Evolutionary conservation across 2,797 vertebrate species (phyloP).

Genomic region (Artibeus lituratus): DNA sequence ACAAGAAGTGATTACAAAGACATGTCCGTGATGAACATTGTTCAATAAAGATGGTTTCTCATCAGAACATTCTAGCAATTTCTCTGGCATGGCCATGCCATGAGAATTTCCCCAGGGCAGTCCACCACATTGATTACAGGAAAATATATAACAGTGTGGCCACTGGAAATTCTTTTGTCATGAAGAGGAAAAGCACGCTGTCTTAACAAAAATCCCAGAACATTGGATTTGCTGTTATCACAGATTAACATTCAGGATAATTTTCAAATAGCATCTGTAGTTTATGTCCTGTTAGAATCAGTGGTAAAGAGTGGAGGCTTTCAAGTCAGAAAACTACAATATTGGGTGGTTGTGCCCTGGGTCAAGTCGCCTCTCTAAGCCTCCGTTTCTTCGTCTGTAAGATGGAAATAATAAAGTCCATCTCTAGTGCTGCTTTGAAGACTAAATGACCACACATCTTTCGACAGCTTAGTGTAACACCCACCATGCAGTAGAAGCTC

Average conservation of each 20-base stretch:
- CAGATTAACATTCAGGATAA: not conserved
- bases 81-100: not conserved
- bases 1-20: not conserved
- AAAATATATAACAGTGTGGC: not conserved
- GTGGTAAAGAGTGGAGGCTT: not conserved
- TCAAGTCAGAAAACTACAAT: not conserved
- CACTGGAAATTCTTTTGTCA: not conserved
- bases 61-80: not conserved
- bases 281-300: not conserved
- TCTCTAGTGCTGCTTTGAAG: not conserved
- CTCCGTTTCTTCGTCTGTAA: not conserved
- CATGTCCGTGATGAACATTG: not conserved
- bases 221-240: not conserved
- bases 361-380: not conserved
- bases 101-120: not conserved
- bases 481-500: not conserved
- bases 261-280: not conserved
- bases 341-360: not conserved
- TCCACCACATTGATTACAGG: not conserved
- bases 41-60: not conserved
- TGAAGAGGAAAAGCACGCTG: not conserved
- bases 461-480: not conserved
- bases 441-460: not conserved
- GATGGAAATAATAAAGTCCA: not conserved
- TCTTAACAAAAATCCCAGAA: not conserved